Conservation (phyloP, 2,888 invertebrate species). For the Hedychridium roseum region DNA sequence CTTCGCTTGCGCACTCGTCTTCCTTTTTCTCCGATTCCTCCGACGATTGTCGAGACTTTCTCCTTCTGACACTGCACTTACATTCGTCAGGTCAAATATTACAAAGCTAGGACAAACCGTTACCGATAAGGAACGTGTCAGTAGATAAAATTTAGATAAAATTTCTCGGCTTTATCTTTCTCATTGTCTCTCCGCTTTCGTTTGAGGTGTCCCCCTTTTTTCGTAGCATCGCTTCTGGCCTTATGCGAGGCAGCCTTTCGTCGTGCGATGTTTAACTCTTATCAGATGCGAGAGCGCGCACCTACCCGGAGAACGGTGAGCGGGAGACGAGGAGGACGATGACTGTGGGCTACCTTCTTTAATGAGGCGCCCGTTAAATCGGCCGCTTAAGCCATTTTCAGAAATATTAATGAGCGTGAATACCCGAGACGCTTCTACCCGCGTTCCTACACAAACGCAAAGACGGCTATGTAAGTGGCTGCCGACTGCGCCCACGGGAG, state of each 20-base stretch:
- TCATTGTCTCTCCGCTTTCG: neutral
- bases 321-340: neutral
- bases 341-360: slow-evolving; percentile 20
- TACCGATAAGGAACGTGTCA: neutral
- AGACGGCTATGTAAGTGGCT: too few relatives aligned
- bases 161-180: neutral
- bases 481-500: too few relatives aligned
- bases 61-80: too few relatives aligned
- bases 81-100: neutral
- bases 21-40: neutral
- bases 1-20: neutral
- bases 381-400: slow-evolving; percentile 31
- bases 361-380: slow-evolving; percentile 36
- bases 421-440: too few relatives aligned
- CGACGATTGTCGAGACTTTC: too few relatives aligned
- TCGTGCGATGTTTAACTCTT: slow-evolving; percentile 17
- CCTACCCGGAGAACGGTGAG: slow-evolving; percentile 4
- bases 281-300: slow-evolving; percentile 20
- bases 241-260: neutral
- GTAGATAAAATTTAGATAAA: neutral
- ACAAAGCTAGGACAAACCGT: neutral
- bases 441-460: too few relatives aligned
- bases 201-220: slow-evolving; percentile 4
- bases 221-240: neutral
- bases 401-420: slow-evolving; percentile 26